A percentile compares a stretch with the other conserved stretches of the same genome.
phyloP scores from a whole-genome alignment of 1,140 invertebrate species.

The Dreissena rostriformis region DNA sequence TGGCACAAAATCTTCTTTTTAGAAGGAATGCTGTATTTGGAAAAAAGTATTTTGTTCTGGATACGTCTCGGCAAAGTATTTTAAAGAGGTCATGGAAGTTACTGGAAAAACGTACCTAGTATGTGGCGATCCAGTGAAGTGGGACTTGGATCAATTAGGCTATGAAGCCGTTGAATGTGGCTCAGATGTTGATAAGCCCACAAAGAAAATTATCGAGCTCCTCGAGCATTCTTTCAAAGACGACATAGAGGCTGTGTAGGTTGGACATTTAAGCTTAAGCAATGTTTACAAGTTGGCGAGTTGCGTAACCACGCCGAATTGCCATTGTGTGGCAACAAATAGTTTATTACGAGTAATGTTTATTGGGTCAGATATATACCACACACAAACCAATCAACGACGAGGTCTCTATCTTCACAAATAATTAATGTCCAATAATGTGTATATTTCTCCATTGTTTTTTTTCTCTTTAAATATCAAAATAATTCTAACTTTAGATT shows the following conservation, averaged over 20 bases:
- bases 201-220: slow-evolving; percentile 55
- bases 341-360: slow-evolving; percentile 61
- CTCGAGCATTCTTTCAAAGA: slow-evolving; percentile 62
- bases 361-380: slow-evolving; percentile 22
- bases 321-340: slow-evolving; percentile 73
- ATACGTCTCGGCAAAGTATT: slow-evolving; percentile 68
- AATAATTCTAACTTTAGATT: too few relatives aligned
- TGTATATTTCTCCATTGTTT: too few relatives aligned
- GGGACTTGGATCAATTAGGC: slow-evolving; percentile 77
- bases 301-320: slow-evolving; percentile 64
- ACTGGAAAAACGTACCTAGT: slow-evolving; percentile 65
- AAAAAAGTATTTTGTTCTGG: slow-evolving; percentile 70
- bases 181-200: slow-evolving; percentile 65
- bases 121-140: slow-evolving; percentile 77
- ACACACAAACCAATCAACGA: too few relatives aligned
- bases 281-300: slow-evolving; percentile 75
- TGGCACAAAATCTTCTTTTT: too few relatives aligned
- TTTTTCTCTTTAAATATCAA: too few relatives aligned
- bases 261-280: slow-evolving; percentile 73
- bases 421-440: too few relatives aligned
- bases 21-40: too few relatives aligned
- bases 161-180: slow-evolving; percentile 78
- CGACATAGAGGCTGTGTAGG: slow-evolving; percentile 72
- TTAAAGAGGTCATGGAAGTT: slow-evolving; percentile 64
- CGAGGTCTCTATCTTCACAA: too few relatives aligned